Evolutionary conservation across 2,113 vertebrate species (phyloP), one percentile per base, ranked within the genome.

Genomic region (Toxostoma redivivum): DNA sequence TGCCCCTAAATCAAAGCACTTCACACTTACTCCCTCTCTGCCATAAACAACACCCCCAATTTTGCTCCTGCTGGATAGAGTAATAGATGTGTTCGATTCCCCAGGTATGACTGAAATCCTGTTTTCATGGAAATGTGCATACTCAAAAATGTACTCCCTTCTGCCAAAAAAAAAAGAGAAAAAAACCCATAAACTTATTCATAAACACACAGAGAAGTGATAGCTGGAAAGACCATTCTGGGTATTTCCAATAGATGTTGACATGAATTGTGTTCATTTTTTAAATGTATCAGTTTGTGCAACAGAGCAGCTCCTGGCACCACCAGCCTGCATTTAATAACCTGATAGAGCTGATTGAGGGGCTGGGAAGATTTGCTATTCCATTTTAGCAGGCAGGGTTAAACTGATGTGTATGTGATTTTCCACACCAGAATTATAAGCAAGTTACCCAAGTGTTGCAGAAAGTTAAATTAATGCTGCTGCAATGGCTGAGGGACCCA

Each of bases 391-490:
- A 93, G 58, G 53, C 62, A 97, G 81, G 66, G 61, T 71, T 94
- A 85, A 93, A 88, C 50, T 11, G 5, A 94, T 45, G 54, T 62
- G 45, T n/a, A 77, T 67, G 58, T 85, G 94, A 74, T 95, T 96
- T 96, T 93, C 65, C 91, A 45, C 45, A 81, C 48, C 67, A 91
- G 94, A 23, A 48, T 81, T 69, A n/a, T 38, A 60, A 30, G 48
- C 1, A 44, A 82, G 86, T 67, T 92, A 92, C 13, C 62, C 78
- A 72, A 94, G 66, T 61, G 62, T 64, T 93, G 40, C 53, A 80
- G 83, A 58, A 89, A 78, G 54, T 40, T 88, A 71, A 97, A 96
- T 96, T 60, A 96, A 80, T 7, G 27, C 85, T 91, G 53, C 47
- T 95, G 60, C 78, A 83, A n/a, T 25, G 82, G 71, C 83, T 94